Evolutionary conservation across 2,113 vertebrate species (phyloP), one percentile per base, ranked within the genome.

Genomic region (Rhinoptilus africanus): DNA sequence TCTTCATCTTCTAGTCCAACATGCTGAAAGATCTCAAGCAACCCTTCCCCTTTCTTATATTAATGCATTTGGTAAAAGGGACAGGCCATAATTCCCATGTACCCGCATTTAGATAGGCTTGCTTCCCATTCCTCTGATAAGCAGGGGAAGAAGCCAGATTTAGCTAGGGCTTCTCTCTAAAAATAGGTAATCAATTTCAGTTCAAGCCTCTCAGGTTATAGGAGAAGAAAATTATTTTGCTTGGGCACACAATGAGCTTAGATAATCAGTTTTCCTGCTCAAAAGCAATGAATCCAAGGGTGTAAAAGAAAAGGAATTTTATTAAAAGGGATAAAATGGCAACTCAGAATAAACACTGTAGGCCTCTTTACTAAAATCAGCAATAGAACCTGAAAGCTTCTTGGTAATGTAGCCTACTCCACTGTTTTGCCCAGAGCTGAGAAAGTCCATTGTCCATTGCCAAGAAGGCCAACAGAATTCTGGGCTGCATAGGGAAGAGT

Each of bases 121-220:
- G 79, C 66, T 82, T 85, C 16, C 10, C 62, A 64, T 72, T 93
- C 57, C 91, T 69, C 48, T 96, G 84, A 59, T 43, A 95, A 68
- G 34, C 86, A 89, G 43, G 27, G 47, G 14, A 91, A 81, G 69
- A 63, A 91, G 60, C 12, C 66, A 89, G 73, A 95, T 94, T 95
- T 97, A 96, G 89, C 62, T 60, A 68, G 30, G 60, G 48, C 56
- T 92, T 57, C 69, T 85, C 91, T 92, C 94, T 96, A 94, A 94
- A 96, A 96, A 96, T 53, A 94, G 56, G 32, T 85, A 96, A 96
- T 91, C 64, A 71, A 82, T 96, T 96, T 94, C 73, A 91, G 56
- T 81, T 89, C 60, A 95, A 95, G 56, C 64, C 8, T 93, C 84
- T 85, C 5, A 28, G 91, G 66, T 92, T 87, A 68, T 68, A 96